Evolutionary conservation across 2,797 vertebrate genomes (phyloP), one percentile per base, ranked within the genome.

Genomic region (Smutsia temminckii): DNA sequence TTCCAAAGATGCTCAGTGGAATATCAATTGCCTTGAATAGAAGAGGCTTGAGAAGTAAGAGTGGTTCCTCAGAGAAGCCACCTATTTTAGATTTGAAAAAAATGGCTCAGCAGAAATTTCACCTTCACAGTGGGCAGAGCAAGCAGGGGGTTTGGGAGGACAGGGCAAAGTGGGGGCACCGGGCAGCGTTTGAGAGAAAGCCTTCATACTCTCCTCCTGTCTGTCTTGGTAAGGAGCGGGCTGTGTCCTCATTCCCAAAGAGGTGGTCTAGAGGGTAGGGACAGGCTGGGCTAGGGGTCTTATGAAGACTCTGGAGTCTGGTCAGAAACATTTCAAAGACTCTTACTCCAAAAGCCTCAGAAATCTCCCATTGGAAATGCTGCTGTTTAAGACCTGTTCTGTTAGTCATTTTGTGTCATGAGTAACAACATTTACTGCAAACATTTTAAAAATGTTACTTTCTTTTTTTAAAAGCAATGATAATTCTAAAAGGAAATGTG

Each of bases 21-120:
- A 98, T 98, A 98, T 98, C 98, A 98, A 98, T 98, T 97, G 97
- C 91, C 88, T 96, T 29, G 80, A 95, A 84, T 29, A 3, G 96
- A 95, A 94, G 96, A 95, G 91, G 90, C 95, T 95, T 96, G 81
- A 69, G 83, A 8, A 97, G 93, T 12, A 32, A 91, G 34, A 16
- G 0, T 40, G 0, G 69, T 61, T 86, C 87, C 91, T 98, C 37
- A 2, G 74, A 92, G 59, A 95, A 96, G 64, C 34, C 57, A 16
- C 20, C 53, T 13, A 53, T 77, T 94, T 94, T 21, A 84, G 87
- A 81, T 59, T 85, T 87, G 59, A 66, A 72, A 91, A 85, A 85
- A n/a, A 49, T 11, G 3, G 32, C 57, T 93, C 0, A 5, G 80
- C 46, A 83, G 14, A 46, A 49, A 49, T 84, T 51, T 17, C 27